A percentile compares a stretch with the other conserved stretches of the same genome.
Evolutionary conservation across 2,797 vertebrate genomes (phyloP).

Genomic region (Centropyge bicolor): DNA sequence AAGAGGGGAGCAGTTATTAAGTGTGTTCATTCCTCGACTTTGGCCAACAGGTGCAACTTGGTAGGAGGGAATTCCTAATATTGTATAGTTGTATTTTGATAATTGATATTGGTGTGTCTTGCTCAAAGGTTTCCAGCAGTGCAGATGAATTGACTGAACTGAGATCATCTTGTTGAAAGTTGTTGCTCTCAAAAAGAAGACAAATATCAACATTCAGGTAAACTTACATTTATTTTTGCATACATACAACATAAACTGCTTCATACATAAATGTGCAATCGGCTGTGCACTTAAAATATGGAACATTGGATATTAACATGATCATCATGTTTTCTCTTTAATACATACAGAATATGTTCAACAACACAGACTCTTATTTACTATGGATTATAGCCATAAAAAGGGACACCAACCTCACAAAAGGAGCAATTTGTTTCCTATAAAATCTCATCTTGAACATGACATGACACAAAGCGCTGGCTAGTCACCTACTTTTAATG

Average conservation of each 20-base stretch:
- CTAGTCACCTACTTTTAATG: slow-evolving; percentile 72
- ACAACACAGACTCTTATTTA: slow-evolving; percentile 82
- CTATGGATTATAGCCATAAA: slow-evolving; percentile 83
- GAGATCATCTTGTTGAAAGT: not conserved
- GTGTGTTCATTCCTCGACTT: not conserved
- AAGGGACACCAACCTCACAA: slow-evolving; percentile 82
- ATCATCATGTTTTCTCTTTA: slow-evolving; percentile 80
- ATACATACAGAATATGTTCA: slow-evolving; percentile 84
- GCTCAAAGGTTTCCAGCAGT: not conserved
- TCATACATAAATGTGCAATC: slow-evolving; percentile 88
- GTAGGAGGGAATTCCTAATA: not conserved
- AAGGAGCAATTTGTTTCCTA: slow-evolving; percentile 80
- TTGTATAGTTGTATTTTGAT: not conserved
- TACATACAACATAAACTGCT: slow-evolving; percentile 89
- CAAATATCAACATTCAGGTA: slow-evolving; percentile 47
- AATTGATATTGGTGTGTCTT: not conserved
- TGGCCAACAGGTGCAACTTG: not conserved
- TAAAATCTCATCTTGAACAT: slow-evolving; percentile 78
- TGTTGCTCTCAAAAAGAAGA: not conserved
- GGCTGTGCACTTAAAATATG: slow-evolving; percentile 85
- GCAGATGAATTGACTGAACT: not conserved
- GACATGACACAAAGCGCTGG: slow-evolving; percentile 81
- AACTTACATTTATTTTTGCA: slow-evolving; percentile 92
- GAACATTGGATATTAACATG: slow-evolving; percentile 82
- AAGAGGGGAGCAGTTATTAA: too few species aligned